Conservation (phyloP, 2,113 vertebrate species). For the Ancistrus triradiatus region DNA sequence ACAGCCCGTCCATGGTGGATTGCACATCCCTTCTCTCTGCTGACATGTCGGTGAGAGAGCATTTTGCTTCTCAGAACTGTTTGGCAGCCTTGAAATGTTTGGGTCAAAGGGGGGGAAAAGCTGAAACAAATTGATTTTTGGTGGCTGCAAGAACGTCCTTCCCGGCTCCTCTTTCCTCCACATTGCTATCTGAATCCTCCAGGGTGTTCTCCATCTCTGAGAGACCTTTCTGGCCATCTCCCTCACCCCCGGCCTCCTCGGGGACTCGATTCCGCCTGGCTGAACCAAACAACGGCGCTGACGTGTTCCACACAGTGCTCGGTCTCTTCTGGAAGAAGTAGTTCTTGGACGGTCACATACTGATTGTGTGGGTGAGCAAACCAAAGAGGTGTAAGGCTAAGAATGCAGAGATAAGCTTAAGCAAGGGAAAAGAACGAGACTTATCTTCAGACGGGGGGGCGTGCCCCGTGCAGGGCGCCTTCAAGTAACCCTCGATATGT, state of each 20-base stretch:
- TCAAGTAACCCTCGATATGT: too few relatives aligned
- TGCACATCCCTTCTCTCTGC: background rate
- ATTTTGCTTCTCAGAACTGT: conserved; percentile 16
- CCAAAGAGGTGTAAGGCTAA: background rate
- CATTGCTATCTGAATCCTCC: conserved; percentile 12
- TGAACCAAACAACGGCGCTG: conserved; percentile 28
- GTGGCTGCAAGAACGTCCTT: background rate
- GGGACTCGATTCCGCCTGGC: background rate
- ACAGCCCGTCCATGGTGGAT: too few relatives aligned
- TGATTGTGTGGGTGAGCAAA: background rate
- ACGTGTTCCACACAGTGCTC: background rate
- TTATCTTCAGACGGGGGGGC: background rate
- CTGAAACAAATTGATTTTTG: conserved; percentile 1
- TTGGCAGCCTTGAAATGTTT: background rate
- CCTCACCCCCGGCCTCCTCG: background rate
- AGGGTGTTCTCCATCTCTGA: conserved; percentile 2
- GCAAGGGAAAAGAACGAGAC: background rate
- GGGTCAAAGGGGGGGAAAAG: background rate
- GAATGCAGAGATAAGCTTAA: background rate
- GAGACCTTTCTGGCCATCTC: conserved; percentile 15
- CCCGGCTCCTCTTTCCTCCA: conserved; percentile 20
- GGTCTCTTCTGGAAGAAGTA: background rate
- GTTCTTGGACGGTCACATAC: background rate
- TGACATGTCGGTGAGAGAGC: conserved; percentile 15
- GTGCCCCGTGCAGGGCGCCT: too few relatives aligned